These are phyloP conservation scores for Bellardia bayeri DNA, from an alignment of 2,888 invertebrate genomes.

Conservation along the genomic window DNA sequence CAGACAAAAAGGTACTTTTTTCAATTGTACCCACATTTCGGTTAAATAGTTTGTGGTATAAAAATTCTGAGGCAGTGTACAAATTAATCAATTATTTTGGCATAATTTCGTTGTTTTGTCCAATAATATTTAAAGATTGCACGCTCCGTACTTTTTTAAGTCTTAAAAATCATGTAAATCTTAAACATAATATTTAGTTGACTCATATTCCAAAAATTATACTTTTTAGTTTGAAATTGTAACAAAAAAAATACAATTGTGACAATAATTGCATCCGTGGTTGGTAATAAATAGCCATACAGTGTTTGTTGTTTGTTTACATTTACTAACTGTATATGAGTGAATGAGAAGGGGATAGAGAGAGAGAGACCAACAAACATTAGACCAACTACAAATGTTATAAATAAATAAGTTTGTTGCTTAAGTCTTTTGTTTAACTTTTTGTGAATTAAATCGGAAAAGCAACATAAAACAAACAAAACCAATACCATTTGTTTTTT, in stretches of 20 bases:
- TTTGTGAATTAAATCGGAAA: slow-evolving; percentile 58
- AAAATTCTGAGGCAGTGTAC: no score
- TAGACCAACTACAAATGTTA: background rate
- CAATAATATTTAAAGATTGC: no score
- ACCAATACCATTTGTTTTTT: slow-evolving; percentile 26
- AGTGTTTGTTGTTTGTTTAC: background rate
- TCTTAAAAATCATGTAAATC: no score
- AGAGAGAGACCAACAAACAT: background rate
- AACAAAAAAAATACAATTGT: background rate
- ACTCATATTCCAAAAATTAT: no score
- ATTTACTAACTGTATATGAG: slow-evolving; percentile 43
- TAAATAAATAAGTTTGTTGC: slow-evolving; percentile 41
- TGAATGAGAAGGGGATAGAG: slow-evolving; percentile 8
- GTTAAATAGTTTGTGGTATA: no score
- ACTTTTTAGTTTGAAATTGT: no score
- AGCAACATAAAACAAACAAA: slow-evolving; percentile 31
- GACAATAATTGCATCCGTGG: background rate
- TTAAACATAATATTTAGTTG: no score
- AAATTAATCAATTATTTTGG: no score
- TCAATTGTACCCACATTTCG: no score
- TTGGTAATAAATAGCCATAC: background rate
- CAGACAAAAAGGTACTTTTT: no score
- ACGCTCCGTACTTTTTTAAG: no score
- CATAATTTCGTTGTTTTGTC: no score
- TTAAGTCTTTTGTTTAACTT: slow-evolving; percentile 57